Evolutionary conservation across 2,797 vertebrate species (phyloP).

Genomic region (Triplophysa yarkandensis): DNA sequence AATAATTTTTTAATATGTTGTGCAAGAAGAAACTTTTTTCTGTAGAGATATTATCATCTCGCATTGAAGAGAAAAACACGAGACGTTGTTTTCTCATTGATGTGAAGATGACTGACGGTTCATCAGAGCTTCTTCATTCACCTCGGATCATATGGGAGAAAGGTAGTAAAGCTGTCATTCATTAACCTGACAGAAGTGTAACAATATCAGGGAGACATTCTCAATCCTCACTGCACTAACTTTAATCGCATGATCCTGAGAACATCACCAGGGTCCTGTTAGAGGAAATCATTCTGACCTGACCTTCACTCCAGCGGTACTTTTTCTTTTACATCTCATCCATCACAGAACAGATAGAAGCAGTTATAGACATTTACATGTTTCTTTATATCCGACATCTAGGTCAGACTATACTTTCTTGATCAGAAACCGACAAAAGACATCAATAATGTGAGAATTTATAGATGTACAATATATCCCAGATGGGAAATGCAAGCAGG

Average conservation of each 20-base stretch:
- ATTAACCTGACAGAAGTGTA: slow-evolving; percentile 24
- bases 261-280: slow-evolving; percentile 27
- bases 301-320: slow-evolving; percentile 9
- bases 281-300: slow-evolving; percentile 40
- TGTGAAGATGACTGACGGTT: slow-evolving; percentile 3
- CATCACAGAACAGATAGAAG: background rate
- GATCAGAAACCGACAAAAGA: slow-evolving; percentile 63
- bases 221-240: background rate
- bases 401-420: slow-evolving; percentile 51
- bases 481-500: background rate
- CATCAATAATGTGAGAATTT: slow-evolving; percentile 29
- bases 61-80: background rate
- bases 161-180: slow-evolving; percentile 18
- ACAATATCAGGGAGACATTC: slow-evolving; percentile 10
- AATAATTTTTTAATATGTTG: too few species aligned
- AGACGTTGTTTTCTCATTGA: slow-evolving; percentile 4
- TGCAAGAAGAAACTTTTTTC: slow-evolving; percentile 13
- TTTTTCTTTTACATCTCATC: slow-evolving; percentile 19
- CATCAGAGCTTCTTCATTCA: background rate
- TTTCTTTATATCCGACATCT: slow-evolving; percentile 48
- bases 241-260: slow-evolving; percentile 37
- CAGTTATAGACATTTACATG: slow-evolving; percentile 7
- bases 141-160: slow-evolving; percentile 8
- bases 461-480: background rate
- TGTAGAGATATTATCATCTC: background rate